A percentile compares a stretch with the other conserved stretches of the same genome.
phyloP scores from a whole-genome alignment of 2,113 vertebrate genomes.

The Psilopsiagon aurifrons region DNA sequence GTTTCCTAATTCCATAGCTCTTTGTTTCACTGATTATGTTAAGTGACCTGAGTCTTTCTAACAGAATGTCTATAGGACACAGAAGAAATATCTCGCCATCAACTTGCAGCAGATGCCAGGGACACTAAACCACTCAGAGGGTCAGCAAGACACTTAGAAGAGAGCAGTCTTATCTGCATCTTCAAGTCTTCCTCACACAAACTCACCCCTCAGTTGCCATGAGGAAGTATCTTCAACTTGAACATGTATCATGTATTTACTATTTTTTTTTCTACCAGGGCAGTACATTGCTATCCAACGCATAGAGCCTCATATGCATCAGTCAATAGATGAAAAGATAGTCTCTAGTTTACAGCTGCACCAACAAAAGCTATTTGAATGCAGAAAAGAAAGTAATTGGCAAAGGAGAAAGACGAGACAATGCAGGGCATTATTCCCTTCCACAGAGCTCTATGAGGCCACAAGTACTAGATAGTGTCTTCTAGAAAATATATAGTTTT shows the following conservation, averaged over 20 bases:
- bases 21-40: not conserved
- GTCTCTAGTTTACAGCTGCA: not conserved
- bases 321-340: not conserved
- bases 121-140: accelerated
- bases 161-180: too few species aligned
- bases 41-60: not conserved
- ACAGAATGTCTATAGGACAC: accelerated
- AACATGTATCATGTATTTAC: accelerated
- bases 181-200: not conserved
- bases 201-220: accelerated
- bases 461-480: not conserved
- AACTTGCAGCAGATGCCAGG: not conserved
- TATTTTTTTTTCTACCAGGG: not conserved
- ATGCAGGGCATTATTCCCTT: not conserved
- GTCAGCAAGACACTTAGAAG: not conserved
- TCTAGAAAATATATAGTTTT: not conserved
- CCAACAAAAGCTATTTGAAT: not conserved
- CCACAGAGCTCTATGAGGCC: not conserved
- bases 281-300: accelerated
- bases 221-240: not conserved
- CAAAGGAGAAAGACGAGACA: not conserved
- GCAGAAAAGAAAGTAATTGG: not conserved
- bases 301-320: accelerated
- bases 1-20: not conserved
- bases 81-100: accelerated